Evolutionary conservation across 2,888 invertebrate genomes (phyloP).

Genomic region (Julus scandinavius): DNA sequence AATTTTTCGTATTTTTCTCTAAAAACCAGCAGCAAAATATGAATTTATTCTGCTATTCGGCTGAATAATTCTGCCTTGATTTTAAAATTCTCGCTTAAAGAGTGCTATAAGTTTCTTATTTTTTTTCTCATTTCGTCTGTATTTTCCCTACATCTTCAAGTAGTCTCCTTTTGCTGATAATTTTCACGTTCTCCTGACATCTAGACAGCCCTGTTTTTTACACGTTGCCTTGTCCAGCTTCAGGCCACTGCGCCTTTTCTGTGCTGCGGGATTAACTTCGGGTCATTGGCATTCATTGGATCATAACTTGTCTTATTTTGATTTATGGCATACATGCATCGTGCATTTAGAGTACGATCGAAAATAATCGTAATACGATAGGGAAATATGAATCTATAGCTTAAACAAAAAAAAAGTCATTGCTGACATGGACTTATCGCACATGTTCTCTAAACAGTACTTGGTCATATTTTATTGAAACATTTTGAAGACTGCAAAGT

Average conservation of each 20-base stretch:
- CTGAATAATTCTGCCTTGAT: too few species aligned
- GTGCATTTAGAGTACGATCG: conserved; percentile 34
- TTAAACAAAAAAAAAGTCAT: not conserved
- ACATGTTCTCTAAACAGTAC: not conserved
- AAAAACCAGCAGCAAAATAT: too few species aligned
- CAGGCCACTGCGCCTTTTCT: conserved; percentile 35
- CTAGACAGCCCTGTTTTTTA: conserved; percentile 11
- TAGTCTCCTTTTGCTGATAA: conserved; percentile 8
- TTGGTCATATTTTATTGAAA: not conserved
- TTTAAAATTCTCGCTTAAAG: not conserved
- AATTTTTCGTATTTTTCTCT: too few species aligned
- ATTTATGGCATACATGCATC: conserved; percentile 37
- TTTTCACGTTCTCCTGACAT: conserved; percentile 15
- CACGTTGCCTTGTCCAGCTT: conserved; percentile 15
- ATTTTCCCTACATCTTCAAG: not conserved
- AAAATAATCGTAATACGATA: conserved; percentile 3
- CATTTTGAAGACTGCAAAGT: not conserved
- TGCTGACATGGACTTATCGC: conserved; percentile 10
- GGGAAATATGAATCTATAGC: conserved; percentile 1
- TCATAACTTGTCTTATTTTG: conserved; percentile 43
- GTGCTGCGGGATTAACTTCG: conserved; percentile 7
- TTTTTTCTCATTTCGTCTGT: not conserved
- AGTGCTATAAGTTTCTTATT: not conserved
- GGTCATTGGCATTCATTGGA: conserved; percentile 46
- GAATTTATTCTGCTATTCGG: too few species aligned